phyloP scores from a whole-genome alignment of 2,797 vertebrate species.

The Octomys mimax region DNA sequence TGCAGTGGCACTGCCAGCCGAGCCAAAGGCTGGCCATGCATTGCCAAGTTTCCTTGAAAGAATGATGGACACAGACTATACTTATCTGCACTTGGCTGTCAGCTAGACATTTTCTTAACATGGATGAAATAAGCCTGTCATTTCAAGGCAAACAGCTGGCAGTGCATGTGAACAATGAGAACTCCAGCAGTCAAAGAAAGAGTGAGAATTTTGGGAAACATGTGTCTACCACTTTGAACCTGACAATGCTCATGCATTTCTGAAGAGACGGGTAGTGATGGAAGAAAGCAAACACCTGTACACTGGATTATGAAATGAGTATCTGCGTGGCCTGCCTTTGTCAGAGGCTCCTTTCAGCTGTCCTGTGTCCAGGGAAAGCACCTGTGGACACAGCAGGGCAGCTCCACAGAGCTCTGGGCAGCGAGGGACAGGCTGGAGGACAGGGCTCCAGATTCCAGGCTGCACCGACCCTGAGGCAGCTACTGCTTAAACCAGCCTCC shows the following conservation, averaged over 20 bases:
- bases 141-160: slow-evolving; percentile 1
- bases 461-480: not conserved
- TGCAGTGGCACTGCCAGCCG: not conserved
- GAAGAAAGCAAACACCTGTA: not conserved
- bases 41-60: not conserved
- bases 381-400: rapidly evolving
- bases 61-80: not conserved
- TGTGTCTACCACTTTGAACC: not conserved
- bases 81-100: not conserved
- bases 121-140: not conserved
- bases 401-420: not conserved
- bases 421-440: rapidly evolving
- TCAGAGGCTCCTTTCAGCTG: not conserved
- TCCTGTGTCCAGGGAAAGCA: rapidly evolving
- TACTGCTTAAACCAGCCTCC: too few relatives aligned
- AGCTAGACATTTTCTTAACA: not conserved
- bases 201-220: not conserved
- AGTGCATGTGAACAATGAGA: not conserved
- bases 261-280: not conserved
- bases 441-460: not conserved
- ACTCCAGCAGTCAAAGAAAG: slow-evolving; percentile 18
- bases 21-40: not conserved
- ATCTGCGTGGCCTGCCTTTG: not conserved
- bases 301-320: not conserved
- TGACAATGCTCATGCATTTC: not conserved